Base-by-base conservation (phyloP, 2,797 vertebrate species). In the Tamandua tetradactyla region DNA sequence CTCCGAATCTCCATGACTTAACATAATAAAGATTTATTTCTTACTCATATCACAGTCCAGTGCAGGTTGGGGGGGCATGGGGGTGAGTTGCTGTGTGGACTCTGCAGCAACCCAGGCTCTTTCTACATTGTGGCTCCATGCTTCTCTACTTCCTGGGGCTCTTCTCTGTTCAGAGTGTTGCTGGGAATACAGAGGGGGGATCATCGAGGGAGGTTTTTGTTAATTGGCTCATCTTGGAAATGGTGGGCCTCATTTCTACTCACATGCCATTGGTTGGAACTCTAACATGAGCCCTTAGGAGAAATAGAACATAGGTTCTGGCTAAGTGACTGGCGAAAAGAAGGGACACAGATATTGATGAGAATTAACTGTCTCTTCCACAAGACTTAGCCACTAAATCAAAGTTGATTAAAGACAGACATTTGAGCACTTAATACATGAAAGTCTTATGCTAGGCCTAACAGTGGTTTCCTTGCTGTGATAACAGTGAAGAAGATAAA, bases 1-100 rank as follows among this genome's bases (percentile, higher is more conserved):
- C 49, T 95, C 35, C 7, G 82, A 42, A 90, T 95, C 82, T 79
- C 61, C 72, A 52, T 49, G 62, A 11, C 68, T 94, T 66, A 40
- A n/a, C n/a, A n/a, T n/a, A n/a, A n/a, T 74, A 47, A 59, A 47
- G 30, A 22, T 57, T 83, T 75, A 44, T 68, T 82, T 79, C 59
- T 82, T 94, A 6, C 49, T 91, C 78, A 44, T 5, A n/a, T 61
- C 18, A 55, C 40, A 82, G 49, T 75, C 44, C 14, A 22, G 2
- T 47, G 11, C 32, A 90, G 25, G 0, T 18, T 44, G 20, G 17
- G 47, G 47, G 10, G 49, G n/a, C 23, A 42, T 7, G 13, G 27
- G 27, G 14, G 35, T 32, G 12, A 7, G 22, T n/a, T 35, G 3
- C 9, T 18, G 8, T 37, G 13, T 17, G 10, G 8, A 12, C 17